Evolutionary conservation across 2,113 vertebrate genomes (phyloP).

Genomic region (Vulpes vulpes): DNA sequence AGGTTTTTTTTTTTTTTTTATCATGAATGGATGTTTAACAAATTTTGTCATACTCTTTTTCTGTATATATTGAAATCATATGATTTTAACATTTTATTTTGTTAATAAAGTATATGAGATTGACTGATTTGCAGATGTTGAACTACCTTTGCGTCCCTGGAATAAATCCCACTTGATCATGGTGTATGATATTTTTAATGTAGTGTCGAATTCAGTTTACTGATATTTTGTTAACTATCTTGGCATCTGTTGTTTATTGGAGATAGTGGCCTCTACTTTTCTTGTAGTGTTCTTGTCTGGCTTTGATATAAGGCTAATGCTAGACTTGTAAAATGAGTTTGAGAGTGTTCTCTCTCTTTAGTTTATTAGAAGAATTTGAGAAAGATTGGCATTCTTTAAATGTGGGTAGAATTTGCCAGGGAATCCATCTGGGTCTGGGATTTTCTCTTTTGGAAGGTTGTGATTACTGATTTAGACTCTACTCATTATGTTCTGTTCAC

Average conservation of each 20-base stretch:
- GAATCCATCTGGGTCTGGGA: neutral
- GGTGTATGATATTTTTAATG: no score
- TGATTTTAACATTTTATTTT: no score
- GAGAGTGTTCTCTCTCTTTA: neutral
- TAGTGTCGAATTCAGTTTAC: no score
- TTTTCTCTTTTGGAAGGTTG: neutral
- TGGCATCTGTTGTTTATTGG: neutral
- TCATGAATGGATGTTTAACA: no score
- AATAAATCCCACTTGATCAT: no score
- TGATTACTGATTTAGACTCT: neutral
- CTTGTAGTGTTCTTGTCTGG: neutral
- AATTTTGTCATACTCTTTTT: no score
- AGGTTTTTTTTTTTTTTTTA: no score
- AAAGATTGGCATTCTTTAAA: neutral
- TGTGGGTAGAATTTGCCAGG: neutral
- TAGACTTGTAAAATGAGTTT: neutral
- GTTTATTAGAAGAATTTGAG: neutral
- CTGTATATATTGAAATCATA: no score
- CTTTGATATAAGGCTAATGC: neutral
- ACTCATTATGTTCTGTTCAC: neutral
- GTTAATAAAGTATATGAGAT: no score
- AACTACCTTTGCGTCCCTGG: no score
- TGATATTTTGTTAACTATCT: neutral
- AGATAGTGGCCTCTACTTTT: neutral
- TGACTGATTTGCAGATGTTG: no score